Evolutionary conservation across 2,888 invertebrate species (phyloP).

Genomic region (Eilema caniola): DNA sequence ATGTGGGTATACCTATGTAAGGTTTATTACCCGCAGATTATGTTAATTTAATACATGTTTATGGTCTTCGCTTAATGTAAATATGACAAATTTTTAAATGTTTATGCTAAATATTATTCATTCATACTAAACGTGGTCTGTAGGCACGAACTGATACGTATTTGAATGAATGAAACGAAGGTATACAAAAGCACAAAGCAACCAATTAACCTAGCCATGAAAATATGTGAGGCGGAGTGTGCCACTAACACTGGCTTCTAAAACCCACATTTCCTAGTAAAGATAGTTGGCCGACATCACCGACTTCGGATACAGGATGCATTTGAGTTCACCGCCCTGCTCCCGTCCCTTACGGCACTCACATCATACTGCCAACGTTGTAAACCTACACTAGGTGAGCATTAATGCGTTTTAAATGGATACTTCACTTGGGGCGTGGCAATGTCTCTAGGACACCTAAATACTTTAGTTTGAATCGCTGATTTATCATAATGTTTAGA

Average conservation of each 20-base stretch:
- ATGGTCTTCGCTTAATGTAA: constrained; percentile 63
- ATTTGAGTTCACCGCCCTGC: constrained; percentile 75
- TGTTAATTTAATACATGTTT: constrained; percentile 71
- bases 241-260: constrained; percentile 77
- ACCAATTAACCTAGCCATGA: constrained; percentile 74
- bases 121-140: constrained; percentile 26
- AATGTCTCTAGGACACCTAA: constrained; percentile 49
- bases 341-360: constrained; percentile 64
- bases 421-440: constrained; percentile 56
- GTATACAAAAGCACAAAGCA: constrained; percentile 58
- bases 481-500: constrained; percentile 21
- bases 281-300: constrained; percentile 77
- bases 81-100: constrained; percentile 66
- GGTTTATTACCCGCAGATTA: constrained; percentile 78
- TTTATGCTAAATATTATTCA: constrained; percentile 56
- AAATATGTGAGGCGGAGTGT: constrained; percentile 72
- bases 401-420: constrained; percentile 76
- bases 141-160: constrained; percentile 37
- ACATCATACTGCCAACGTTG: constrained; percentile 55
- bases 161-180: constrained; percentile 52
- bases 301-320: constrained; percentile 80
- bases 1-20: constrained; percentile 75
- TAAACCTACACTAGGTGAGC: constrained; percentile 74
- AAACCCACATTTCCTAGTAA: constrained; percentile 83
- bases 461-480: constrained; percentile 39